These are phyloP conservation scores for Dyspetes luteomarginatus DNA, from an alignment of 2,888 invertebrate genomes.

Conservation along the genomic window DNA sequence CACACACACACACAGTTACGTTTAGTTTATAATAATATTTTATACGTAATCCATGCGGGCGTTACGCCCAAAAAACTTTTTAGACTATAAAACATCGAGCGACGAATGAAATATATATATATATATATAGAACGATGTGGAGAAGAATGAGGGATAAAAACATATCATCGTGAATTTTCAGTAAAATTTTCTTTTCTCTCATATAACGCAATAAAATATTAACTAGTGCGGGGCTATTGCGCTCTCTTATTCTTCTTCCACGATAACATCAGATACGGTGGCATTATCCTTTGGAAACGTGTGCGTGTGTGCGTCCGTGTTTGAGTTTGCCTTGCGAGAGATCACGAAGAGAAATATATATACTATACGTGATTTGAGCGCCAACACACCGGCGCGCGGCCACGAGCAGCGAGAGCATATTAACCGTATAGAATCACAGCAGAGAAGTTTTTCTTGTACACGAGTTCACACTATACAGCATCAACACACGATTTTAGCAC, in stretches of 20 bases:
- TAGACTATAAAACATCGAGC: background rate
- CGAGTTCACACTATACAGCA: conserved; percentile 39
- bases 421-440: conserved; percentile 20
- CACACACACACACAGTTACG: too few relatives aligned
- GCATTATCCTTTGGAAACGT: background rate
- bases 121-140: background rate
- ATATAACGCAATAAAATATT: conserved; percentile 45
- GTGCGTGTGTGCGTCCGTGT: conserved; percentile 1
- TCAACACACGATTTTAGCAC: conserved; percentile 69
- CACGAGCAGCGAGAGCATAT: too few relatives aligned
- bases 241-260: conserved; percentile 44
- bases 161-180: background rate
- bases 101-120: background rate
- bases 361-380: conserved; percentile 60
- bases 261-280: background rate
- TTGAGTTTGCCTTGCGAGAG: conserved; percentile 38
- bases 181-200: background rate
- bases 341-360: conserved; percentile 30
- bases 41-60: too few relatives aligned
- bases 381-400: conserved; percentile 34
- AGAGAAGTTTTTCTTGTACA: background rate
- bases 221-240: conserved; percentile 56
- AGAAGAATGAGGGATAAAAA: background rate
- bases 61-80: conserved; percentile 15
- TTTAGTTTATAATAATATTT: too few relatives aligned